These are phyloP conservation scores for Palythoa caribaeorum DNA, from an alignment of 92 coral and sea anemone species.

Conservation along the genomic window DNA sequence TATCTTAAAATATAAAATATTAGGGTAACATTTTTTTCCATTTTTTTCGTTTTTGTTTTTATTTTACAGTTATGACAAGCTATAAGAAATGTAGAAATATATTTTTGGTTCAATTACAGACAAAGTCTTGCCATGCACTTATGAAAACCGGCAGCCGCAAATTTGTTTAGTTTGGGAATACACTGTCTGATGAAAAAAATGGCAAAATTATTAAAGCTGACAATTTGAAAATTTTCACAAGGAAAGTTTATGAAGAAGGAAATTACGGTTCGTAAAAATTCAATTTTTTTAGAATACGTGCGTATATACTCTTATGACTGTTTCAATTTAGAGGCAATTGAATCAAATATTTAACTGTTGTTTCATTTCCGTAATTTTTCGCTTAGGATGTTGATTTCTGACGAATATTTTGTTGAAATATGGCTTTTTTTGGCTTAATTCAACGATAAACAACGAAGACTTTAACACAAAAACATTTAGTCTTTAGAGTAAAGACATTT, in stretches of 20 bases:
- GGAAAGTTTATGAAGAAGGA: no score
- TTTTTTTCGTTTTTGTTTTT: neutral
- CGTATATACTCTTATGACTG: neutral
- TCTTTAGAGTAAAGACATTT: neutral
- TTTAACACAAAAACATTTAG: neutral
- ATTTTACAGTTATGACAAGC: neutral
- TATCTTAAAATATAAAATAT: neutral
- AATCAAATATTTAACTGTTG: neutral
- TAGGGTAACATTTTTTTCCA: neutral
- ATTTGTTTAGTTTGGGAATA: neutral
- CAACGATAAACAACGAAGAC: neutral
- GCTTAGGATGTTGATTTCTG: neutral
- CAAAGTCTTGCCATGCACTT: neutral
- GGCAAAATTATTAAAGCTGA: no score
- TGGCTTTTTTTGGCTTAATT: neutral
- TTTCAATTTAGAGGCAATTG: conserved; percentile 3
- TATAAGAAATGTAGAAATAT: neutral
- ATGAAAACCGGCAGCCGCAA: neutral
- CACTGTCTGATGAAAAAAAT: no score
- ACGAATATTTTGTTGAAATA: neutral
- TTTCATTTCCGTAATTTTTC: neutral
- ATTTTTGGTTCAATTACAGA: neutral
- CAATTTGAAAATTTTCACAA: no score
- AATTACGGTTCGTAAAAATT: no score
- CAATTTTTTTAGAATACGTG: no score